Evolutionary conservation across 2,888 invertebrate species (phyloP).

Genomic region (Pammene aurita): DNA sequence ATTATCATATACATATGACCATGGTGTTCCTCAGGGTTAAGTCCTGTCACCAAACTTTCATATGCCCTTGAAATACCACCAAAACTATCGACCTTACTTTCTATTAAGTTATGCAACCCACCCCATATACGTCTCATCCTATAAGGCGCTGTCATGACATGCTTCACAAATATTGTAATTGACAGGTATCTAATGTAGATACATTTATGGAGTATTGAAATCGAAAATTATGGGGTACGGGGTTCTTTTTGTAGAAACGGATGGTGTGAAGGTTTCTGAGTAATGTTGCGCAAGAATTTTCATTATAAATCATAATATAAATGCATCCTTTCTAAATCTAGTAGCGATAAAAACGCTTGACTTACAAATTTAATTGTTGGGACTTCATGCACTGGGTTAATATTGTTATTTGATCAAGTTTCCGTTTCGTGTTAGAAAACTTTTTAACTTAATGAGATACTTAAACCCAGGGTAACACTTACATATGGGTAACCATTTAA

Average conservation of each 20-base stretch:
- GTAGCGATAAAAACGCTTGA: background rate
- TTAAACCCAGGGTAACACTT: too few relatives aligned
- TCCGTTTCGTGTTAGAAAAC: too few relatives aligned
- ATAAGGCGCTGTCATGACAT: slow-evolving; percentile 20
- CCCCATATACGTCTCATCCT: slow-evolving; percentile 35
- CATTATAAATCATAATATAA: background rate
- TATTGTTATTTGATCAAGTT: too few relatives aligned
- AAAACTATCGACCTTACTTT: slow-evolving; percentile 41
- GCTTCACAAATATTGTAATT: slow-evolving; percentile 36
- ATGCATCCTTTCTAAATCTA: slow-evolving; percentile 1
- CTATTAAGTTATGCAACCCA: slow-evolving; percentile 37
- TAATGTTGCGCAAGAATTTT: slow-evolving; percentile 8
- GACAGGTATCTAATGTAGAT: slow-evolving; percentile 36
- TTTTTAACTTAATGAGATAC: too few relatives aligned
- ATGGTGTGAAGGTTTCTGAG: slow-evolving; percentile 12
- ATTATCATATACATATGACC: background rate
- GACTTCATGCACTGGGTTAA: background rate
- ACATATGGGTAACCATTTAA: too few relatives aligned
- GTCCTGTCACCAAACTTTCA: slow-evolving; percentile 30
- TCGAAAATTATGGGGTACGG: slow-evolving; percentile 37
- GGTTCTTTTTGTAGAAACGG: slow-evolving; percentile 25
- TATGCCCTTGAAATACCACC: slow-evolving; percentile 41
- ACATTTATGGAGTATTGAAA: slow-evolving; percentile 36
- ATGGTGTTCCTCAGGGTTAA: slow-evolving; percentile 9
- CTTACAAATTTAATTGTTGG: background rate